These are phyloP conservation scores for Portevinia maculata DNA, from an alignment of 2,888 invertebrate genomes.

Conservation along the genomic window DNA sequence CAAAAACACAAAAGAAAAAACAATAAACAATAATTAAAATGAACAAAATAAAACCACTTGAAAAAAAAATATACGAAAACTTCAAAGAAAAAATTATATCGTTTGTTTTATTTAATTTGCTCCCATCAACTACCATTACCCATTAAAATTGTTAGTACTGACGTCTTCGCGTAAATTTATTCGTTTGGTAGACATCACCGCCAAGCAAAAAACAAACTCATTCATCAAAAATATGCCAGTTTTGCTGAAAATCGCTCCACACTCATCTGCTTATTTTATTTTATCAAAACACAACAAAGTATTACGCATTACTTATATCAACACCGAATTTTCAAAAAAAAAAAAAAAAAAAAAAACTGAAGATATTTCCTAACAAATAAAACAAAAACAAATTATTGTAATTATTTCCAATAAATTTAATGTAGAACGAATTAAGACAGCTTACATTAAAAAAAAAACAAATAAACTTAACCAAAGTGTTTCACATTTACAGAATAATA, in stretches of 20 bases:
- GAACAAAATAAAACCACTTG: conserved; percentile 39
- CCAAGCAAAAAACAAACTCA: conserved; percentile 6
- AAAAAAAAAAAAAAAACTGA: conserved; percentile 12
- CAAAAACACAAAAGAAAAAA: conserved; percentile 51
- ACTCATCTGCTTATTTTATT: conserved; percentile 64
- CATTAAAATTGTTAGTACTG: conserved; percentile 5
- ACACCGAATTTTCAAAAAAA: conserved; percentile 38
- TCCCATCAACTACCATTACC: conserved; percentile 51
- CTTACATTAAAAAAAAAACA: conserved; percentile 47
- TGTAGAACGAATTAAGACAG: conserved; percentile 54
- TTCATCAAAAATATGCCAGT: conserved; percentile 6
- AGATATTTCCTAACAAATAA: conserved; percentile 54
- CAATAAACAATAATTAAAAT: conserved; percentile 53
- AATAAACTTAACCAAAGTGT: conserved; percentile 72
- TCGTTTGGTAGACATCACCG: background rate
- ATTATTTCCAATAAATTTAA: conserved; percentile 41
- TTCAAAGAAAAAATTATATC: conserved; percentile 34
- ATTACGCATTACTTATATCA: conserved; percentile 39
- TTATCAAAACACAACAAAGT: conserved; percentile 10
- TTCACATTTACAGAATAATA: conserved; percentile 70
- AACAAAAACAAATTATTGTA: conserved; percentile 39
- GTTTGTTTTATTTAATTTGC: conserved; percentile 72
- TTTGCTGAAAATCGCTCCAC: conserved; percentile 41
- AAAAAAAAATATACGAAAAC: conserved; percentile 28
- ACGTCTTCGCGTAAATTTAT: conserved; percentile 20